Base-by-base conservation (phyloP, 1,140 invertebrate genomes). In the Xylocopa sonorina region DNA sequence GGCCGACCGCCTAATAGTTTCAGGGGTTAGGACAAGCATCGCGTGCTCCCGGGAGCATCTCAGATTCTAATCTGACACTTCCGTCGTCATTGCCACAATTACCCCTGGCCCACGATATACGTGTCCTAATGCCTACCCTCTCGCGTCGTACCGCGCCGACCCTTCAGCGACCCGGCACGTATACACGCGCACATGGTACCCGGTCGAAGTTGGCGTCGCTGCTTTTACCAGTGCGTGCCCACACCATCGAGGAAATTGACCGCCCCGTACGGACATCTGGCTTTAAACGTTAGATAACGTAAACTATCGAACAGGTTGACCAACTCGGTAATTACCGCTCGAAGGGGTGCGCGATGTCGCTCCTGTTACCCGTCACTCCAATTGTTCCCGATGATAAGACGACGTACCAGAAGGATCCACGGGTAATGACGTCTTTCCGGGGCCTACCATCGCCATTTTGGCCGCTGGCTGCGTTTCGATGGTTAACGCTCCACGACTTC, bases 41-140 rank as follows among this genome's bases (percentile, higher is more conserved):
- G 89, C 89, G 89, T 90, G 89, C 86, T 86, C 80, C 82, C 81
- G 82, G 84, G 88, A 90, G 84, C 88, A 89, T 90, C 89, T 92
- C 91, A 91, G 91, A 92, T 92, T 90, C 87, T 87, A 90, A 92
- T 92, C 91, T 89, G 88, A 91, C 90, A 90, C 88, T 90, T 90
- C 89, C 85, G 83, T 83, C 85, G 85, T 87, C 78, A 75, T 86
- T 82, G 83, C 80, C 87, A 88, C 89, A 90, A 90, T 90, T 90
- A 89, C 88, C 82, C n/a, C 62, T 53, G 63, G 62, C 66, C 81
- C 60, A 80, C 78, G 67, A 81, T 73, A 75, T 80, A 64, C 78
- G 73, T 67, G 75, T 85, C 85, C 85, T 88, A 86, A 88, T 85
- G 80, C 53, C 51, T 74, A 69, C 74, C 71, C 85, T 69, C 50